Evolutionary conservation across 2,113 vertebrate species (phyloP), one percentile per base, ranked within the genome.

Genomic region (Cheirogaleus medius): DNA sequence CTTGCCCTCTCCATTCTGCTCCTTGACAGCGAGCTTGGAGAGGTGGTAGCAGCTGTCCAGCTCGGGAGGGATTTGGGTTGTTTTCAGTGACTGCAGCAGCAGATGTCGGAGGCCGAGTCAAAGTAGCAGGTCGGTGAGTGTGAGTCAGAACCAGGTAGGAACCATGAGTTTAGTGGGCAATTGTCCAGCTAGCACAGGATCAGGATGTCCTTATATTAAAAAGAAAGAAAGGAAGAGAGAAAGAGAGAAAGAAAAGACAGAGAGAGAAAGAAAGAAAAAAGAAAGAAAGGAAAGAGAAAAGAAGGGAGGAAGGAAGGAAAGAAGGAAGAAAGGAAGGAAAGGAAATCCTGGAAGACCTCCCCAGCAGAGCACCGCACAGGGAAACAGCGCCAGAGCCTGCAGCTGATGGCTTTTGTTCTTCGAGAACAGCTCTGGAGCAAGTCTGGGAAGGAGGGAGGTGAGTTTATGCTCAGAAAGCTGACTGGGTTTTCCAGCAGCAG

Each of bases 61-160:
- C 15, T 1, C 25, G 39, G 49, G 94, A 68, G 15, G 66, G 8
- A 15, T 58, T 58, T n/a, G 37, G 52, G 15, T 54, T 54, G 66
- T 74, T 44, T 66, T 88, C 5, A 60, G 44, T 3, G 76, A 69
- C 4, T 1, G 42, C 66, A 39, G 42, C 13, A 27, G 63, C 47
- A 39, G 89, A 10, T 49, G 81, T 18, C 52, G 14, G 6, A 71
- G 34, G 66, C 42, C 23, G 37, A 68, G 86, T 47, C 82, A 76
- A 80, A 83, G 87, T 37, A 20, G 37, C 25, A 7, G 11, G 64
- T 9, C 14, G 49, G 42, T 73, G 58, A 91, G 58, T 73, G 78
- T 85, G 83, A 83, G 71, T 93, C 69, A 88, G 93, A 91, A 78
- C 39, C 15, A n/a, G 13, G 52, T 13, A 77, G 63, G 76, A 78